A percentile compares a stretch with the other conserved stretches of the same genome.
Evolutionary conservation across 2,888 invertebrate genomes (phyloP).

Genomic region (Athripsodes cinereus): DNA sequence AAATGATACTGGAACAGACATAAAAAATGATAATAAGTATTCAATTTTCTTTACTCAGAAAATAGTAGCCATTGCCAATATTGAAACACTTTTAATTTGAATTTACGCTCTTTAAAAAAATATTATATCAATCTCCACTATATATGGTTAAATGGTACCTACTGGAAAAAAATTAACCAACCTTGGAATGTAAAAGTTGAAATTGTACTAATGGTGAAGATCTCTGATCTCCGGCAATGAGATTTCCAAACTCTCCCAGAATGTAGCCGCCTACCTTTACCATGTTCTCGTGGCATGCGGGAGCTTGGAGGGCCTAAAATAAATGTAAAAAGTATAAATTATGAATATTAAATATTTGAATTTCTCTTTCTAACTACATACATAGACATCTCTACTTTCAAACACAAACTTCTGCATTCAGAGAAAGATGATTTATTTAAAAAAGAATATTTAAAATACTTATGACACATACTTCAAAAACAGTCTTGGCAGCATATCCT

Average conservation of each 20-base stretch:
- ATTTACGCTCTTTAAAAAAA: background rate
- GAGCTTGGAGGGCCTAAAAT: conserved; percentile 83
- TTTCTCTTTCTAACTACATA: too few relatives aligned
- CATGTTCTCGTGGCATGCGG: conserved; percentile 99
- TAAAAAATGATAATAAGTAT: too few relatives aligned
- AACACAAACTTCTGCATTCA: too few relatives aligned
- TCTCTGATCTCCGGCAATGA: conserved; percentile 96
- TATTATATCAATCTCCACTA: background rate
- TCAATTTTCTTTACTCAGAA: too few relatives aligned
- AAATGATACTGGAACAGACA: conserved; percentile 68
- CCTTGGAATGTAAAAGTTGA: conserved; percentile 94
- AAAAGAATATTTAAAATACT: background rate
- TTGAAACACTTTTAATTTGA: conserved; percentile 59
- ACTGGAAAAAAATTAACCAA: conserved; percentile 28
- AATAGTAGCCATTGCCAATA: conserved; percentile 36
- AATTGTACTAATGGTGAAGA: conserved; percentile 98
- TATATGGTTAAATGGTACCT: background rate
- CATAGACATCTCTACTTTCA: too few relatives aligned
- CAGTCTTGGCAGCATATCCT: conserved; percentile 99
- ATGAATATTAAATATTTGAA: too few relatives aligned
- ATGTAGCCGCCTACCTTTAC: conserved; percentile 99
- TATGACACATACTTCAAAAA: conserved; percentile 70
- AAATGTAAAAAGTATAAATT: too few relatives aligned
- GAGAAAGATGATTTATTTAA: background rate
- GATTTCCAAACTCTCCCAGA: conserved; percentile 97